These are phyloP conservation scores for Nymphalis c-album DNA, from an alignment of 2,888 invertebrate genomes.

Conservation along the genomic window DNA sequence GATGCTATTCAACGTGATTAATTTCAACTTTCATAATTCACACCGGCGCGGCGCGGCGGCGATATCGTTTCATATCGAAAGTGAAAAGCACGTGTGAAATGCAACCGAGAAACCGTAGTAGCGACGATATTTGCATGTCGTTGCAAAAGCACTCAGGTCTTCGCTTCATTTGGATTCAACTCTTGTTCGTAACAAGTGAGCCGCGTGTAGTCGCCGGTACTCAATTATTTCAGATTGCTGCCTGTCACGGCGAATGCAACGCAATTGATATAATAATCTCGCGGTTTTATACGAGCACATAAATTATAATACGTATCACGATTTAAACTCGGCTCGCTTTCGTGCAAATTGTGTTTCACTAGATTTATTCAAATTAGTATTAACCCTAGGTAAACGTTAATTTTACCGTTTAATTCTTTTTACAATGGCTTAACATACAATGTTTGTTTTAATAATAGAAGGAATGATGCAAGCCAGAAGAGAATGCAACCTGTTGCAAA, in stretches of 20 bases:
- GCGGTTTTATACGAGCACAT: conserved; percentile 36
- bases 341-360: conserved; percentile 18
- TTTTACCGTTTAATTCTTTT: no score
- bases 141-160: conserved; percentile 39
- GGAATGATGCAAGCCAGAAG: no score
- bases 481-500: not conserved
- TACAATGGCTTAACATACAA: no score
- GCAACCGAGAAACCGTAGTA: conserved; percentile 40
- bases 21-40: conserved; percentile 18
- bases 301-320: conserved; percentile 31
- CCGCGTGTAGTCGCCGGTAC: conserved; percentile 42
- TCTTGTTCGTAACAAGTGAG: conserved; percentile 39
- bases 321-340: conserved; percentile 16
- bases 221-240: conserved; percentile 60
- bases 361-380: conserved; percentile 13
- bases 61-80: conserved; percentile 30
- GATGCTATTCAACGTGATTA: not conserved
- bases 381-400: not conserved
- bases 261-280: conserved; percentile 59
- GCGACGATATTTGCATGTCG: conserved; percentile 39
- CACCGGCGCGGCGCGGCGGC: no score
- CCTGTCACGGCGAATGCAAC: conserved; percentile 46
- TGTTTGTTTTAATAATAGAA: no score
- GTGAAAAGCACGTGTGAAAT: conserved; percentile 32
- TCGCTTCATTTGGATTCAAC: conserved; percentile 46